These are phyloP conservation scores for Coremacera marginata DNA, from an alignment of 2,888 invertebrate species.

Conservation along the genomic window DNA sequence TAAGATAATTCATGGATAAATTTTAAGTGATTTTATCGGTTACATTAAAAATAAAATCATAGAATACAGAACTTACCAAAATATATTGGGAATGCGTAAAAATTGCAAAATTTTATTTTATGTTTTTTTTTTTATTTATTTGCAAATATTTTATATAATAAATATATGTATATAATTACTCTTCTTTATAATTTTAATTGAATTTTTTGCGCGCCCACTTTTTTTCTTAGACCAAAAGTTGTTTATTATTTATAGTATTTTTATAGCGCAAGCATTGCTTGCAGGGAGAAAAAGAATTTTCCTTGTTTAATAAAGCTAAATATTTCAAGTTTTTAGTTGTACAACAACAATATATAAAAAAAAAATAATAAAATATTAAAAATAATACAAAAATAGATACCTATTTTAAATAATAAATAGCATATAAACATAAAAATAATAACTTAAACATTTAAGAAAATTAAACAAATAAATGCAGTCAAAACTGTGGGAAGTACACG, in stretches of 20 bases:
- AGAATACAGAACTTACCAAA: no score
- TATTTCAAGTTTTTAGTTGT: neutral
- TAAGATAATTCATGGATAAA: no score
- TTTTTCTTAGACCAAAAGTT: no score
- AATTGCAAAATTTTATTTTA: no score
- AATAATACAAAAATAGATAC: neutral
- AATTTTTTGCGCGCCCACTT: no score
- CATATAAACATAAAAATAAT: constrained; percentile 15
- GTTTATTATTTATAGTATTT: no score
- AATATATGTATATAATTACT: neutral
- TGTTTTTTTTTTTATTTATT: neutral
- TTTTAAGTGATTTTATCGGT: no score
- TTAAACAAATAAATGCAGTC: constrained; percentile 32
- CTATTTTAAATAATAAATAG: neutral
- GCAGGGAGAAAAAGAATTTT: neutral
- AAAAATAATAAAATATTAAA: neutral
- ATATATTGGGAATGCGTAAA: no score
- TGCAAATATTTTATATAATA: neutral
- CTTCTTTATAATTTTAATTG: neutral
- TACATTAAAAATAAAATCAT: no score
- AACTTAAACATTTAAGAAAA: neutral
- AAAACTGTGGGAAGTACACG: constrained; percentile 34
- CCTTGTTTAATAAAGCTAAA: neutral
- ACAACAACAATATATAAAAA: constrained; percentile 2
- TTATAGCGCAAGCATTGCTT: neutral